Percentiles rank a stretch among this genome's conserved stretches.
These are phyloP conservation scores for Drosophila triauraria DNA, from an alignment of 1,140 invertebrate species.

Conservation along the genomic window DNA sequence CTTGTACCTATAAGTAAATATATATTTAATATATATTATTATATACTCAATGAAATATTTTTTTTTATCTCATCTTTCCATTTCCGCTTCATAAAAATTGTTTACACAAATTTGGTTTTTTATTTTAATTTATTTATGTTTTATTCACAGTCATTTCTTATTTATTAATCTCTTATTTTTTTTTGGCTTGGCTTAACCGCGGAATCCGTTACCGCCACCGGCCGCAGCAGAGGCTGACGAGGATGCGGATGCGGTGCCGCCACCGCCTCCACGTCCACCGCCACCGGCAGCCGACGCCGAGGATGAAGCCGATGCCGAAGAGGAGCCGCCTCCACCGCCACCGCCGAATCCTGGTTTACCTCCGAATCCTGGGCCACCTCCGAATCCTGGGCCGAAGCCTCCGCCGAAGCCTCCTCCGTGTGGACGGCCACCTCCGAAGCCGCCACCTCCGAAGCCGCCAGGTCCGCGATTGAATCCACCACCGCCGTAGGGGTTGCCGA, in stretches of 20 bases:
- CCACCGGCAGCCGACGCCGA: constrained; percentile 24
- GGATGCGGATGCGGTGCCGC: constrained; percentile 25
- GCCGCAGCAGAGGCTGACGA: constrained; percentile 24
- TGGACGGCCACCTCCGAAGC: constrained; percentile 17
- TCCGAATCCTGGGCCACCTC: constrained; percentile 14
- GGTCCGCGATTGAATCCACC: constrained; percentile 1
- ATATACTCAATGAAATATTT: no score
- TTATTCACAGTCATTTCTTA: constrained; percentile 51
- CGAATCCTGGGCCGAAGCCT: constrained; percentile 11
- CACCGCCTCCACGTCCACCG: constrained; percentile 33
- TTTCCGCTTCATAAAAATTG: background rate
- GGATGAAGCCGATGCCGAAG: constrained; percentile 26
- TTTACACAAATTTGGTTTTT: background rate
- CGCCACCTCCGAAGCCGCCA: constrained; percentile 30
- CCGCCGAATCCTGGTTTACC: constrained; percentile 19
- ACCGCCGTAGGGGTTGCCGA: background rate
- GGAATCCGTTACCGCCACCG: constrained; percentile 15
- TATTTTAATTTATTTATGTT: constrained; percentile 23
- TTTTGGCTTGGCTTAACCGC: constrained; percentile 27
- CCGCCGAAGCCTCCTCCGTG: constrained; percentile 33
- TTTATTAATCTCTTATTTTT: constrained; percentile 6
- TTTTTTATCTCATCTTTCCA: no score
- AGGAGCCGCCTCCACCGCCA: constrained; percentile 18
- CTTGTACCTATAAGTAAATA: background rate
- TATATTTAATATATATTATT: background rate